Conservation (phyloP, 2,888 invertebrate species). For the Heliothis peltigera region DNA sequence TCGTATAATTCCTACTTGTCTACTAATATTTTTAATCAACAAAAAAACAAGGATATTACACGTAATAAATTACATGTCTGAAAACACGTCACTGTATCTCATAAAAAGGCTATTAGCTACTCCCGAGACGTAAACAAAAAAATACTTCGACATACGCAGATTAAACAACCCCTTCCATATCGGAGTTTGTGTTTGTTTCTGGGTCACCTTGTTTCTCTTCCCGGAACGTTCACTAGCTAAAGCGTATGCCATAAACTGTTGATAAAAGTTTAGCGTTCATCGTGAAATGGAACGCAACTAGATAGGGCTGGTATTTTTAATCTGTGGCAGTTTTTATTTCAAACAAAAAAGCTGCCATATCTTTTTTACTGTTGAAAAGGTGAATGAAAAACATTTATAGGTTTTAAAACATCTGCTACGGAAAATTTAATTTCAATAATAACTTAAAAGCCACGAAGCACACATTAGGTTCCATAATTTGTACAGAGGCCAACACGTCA, state of each 20-base stretch:
- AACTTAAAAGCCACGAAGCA: slow-evolving; percentile 6
- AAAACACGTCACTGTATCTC: slow-evolving; percentile 31
- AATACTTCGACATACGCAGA: slow-evolving; percentile 37
- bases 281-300: slow-evolving; percentile 46
- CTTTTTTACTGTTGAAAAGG: neutral
- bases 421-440: neutral
- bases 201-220: slow-evolving; percentile 56
- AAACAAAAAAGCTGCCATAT: neutral
- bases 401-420: neutral
- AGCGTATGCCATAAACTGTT: slow-evolving; percentile 41
- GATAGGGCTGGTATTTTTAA: slow-evolving; percentile 25
- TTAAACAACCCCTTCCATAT: slow-evolving; percentile 48
- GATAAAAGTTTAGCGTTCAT: slow-evolving; percentile 49
- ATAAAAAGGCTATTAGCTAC: slow-evolving; percentile 38
- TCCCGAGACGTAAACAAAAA: slow-evolving; percentile 29
- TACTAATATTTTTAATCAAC: neutral
- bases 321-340: slow-evolving; percentile 10
- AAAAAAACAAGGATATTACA: neutral
- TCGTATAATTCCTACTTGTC: too few relatives aligned
- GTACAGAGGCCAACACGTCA: too few relatives aligned
- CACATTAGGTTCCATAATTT: slow-evolving; percentile 18
- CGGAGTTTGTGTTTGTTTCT: slow-evolving; percentile 48
- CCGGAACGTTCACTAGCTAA: slow-evolving; percentile 40
- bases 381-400: neutral
- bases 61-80: slow-evolving; percentile 11